Evolutionary conservation across 2,113 vertebrate genomes (phyloP), one percentile per base, ranked within the genome.

Genomic region (Micronisus gabar): DNA sequence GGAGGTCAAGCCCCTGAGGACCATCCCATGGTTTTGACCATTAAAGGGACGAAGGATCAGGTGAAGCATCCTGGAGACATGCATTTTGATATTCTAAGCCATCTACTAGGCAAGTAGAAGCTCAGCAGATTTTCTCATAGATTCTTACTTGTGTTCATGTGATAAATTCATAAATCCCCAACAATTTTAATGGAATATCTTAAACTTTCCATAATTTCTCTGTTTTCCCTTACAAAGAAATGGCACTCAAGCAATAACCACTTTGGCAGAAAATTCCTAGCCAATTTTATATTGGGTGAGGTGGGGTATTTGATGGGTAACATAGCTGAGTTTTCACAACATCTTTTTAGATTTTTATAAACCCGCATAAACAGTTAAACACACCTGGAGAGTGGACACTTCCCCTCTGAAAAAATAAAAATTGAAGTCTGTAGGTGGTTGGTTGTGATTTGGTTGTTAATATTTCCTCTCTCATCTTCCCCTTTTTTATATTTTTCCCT

Each of bases 341-440:
- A 20, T 3, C 14, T 47, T n/a, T 45, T 22, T 15, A 78, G 5
- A 18, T 22, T 70, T 85, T 71, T 40, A n/a, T 15, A 61, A 66
- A 21, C 23, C 45, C 1, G 0, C 1, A 9, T 5, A 15, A 26
- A 26, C 8, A 62, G 29, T 14, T 50, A 53, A 81, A 16, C 9
- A 38, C 19, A 16, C 29, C 32, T 7, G 32, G 40, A 55, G 50
- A 48, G 45, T 52, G 29, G 40, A 38, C 48, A 48, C 18, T 36
- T 73, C 16, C 17, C 23, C 7, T 34, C 45, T 30, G 38, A 50
- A 73, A 73, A 86, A 72, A 59, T 2, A 21, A 8, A 50, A n/a
- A 56, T 1, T 10, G 7, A 50, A 48, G 6, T 5, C 55, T 90
- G 63, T 66, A 67, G 45, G 34, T 36, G 47, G 17, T 61, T 75